Evolutionary conservation across 2,888 invertebrate genomes (phyloP).

Genomic region (Nomada fucata): DNA sequence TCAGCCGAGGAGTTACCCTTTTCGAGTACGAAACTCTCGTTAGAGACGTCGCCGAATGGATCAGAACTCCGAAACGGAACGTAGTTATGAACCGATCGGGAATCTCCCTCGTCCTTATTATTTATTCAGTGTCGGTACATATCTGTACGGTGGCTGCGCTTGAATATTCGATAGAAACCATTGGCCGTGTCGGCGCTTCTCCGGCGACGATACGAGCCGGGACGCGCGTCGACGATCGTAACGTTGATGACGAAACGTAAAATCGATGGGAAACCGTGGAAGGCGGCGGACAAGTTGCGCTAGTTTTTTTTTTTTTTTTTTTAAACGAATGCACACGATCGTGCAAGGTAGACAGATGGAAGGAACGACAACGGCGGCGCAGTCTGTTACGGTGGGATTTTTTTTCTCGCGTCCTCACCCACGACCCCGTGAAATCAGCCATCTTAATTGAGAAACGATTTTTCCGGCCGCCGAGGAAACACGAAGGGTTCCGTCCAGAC

Average conservation of each 20-base stretch:
- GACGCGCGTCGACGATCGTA: slow-evolving; percentile 63
- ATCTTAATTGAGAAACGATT: slow-evolving; percentile 66
- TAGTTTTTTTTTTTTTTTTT: slow-evolving; percentile 10
- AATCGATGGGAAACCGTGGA: slow-evolving; percentile 51
- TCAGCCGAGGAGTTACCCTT: slow-evolving; percentile 16
- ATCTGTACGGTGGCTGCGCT: slow-evolving; percentile 56
- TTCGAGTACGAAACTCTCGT: slow-evolving; percentile 60
- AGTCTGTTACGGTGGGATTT: slow-evolving; percentile 49
- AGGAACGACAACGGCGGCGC: slow-evolving; percentile 26
- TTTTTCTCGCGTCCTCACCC: slow-evolving; percentile 45
- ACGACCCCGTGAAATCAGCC: slow-evolving; percentile 29
- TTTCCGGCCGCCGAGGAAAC: slow-evolving; percentile 43
- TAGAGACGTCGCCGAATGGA: slow-evolving; percentile 58
- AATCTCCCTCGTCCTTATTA: slow-evolving; percentile 59
- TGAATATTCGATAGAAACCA: slow-evolving; percentile 70
- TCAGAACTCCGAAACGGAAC: slow-evolving; percentile 52
- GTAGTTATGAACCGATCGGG: slow-evolving; percentile 69
- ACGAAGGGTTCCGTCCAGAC: slow-evolving; percentile 35
- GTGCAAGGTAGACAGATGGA: slow-evolving; percentile 4
- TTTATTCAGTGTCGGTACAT: slow-evolving; percentile 69
- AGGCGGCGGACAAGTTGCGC: slow-evolving; percentile 24
- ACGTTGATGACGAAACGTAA: slow-evolving; percentile 1
- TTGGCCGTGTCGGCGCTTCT: slow-evolving; percentile 57
- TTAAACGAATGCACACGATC: slow-evolving; percentile 37
- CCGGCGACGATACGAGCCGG: slow-evolving; percentile 15